phyloP scores from a whole-genome alignment of 2,113 vertebrate species.

The Corydoras sp. region DNA sequence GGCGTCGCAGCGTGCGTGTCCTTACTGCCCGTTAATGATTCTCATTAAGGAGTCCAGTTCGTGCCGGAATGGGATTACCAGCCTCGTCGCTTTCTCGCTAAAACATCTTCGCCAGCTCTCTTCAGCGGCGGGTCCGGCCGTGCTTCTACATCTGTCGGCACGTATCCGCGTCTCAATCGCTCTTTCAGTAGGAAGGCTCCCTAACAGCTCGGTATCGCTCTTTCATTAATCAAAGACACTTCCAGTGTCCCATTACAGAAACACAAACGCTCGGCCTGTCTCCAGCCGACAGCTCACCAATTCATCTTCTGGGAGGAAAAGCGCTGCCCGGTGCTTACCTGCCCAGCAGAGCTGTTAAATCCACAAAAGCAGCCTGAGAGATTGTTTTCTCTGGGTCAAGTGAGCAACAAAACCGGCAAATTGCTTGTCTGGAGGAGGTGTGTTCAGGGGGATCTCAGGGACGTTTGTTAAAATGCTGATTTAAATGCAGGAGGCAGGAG shows the following conservation, averaged over 20 bases:
- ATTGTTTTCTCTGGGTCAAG: constrained; percentile 78
- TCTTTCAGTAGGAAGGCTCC: constrained; percentile 64
- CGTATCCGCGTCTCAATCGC: constrained; percentile 71
- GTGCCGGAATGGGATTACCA: constrained; percentile 20
- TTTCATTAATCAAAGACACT: constrained; percentile 96
- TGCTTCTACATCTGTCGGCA: constrained; percentile 66
- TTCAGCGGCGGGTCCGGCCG: constrained; percentile 33
- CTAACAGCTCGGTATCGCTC: constrained; percentile 71
- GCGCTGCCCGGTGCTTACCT: constrained; percentile 57
- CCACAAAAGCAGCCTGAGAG: constrained; percentile 70
- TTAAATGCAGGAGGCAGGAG: constrained; percentile 54
- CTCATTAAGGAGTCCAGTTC: constrained; percentile 22
- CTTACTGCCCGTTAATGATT: constrained; percentile 28
- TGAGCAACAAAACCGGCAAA: constrained; percentile 74
- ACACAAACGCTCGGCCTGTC: constrained; percentile 81
- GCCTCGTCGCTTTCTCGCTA: constrained; percentile 12
- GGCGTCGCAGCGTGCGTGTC: constrained; percentile 3
- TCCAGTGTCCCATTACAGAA: constrained; percentile 94
- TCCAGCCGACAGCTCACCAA: constrained; percentile 80
- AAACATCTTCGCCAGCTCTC: constrained; percentile 26
- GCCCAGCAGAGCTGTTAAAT: constrained; percentile 65
- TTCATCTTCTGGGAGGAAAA: constrained; percentile 75
- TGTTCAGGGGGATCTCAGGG: constrained; percentile 41
- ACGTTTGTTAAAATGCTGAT: constrained; percentile 66
- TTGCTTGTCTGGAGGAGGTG: constrained; percentile 67